Percentiles rank a stretch among this genome's conserved stretches.
Conservation (phyloP, 2,888 invertebrate genomes). For the Leptarthrus brevirostris region DNA sequence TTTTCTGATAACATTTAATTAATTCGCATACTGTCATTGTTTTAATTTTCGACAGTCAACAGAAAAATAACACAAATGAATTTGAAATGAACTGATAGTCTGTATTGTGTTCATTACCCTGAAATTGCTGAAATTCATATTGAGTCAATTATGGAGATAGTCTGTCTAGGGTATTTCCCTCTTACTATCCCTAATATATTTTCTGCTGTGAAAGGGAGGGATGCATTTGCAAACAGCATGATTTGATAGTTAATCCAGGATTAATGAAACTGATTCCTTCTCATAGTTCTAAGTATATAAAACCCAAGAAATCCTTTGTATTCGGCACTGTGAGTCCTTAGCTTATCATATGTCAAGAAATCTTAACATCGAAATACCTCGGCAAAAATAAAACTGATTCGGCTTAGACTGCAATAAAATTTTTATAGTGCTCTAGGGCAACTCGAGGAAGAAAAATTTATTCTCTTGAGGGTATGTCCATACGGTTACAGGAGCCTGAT, state of each 20-base stretch:
- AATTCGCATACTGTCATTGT: too few species aligned
- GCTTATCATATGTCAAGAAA: neutral
- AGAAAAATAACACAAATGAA: too few species aligned
- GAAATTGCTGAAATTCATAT: too few species aligned
- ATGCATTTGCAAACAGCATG: too few species aligned
- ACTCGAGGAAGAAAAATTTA: neutral
- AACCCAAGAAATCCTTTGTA: neutral
- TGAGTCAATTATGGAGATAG: too few species aligned
- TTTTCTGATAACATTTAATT: too few species aligned
- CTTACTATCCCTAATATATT: too few species aligned
- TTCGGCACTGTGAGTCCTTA: neutral
- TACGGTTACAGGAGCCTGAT: conserved; percentile 11
- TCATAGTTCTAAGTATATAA: neutral
- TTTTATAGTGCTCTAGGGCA: neutral
- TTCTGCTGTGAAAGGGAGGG: too few species aligned
- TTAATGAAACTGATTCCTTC: conserved; percentile 56
- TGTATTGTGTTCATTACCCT: too few species aligned
- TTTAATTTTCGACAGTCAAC: too few species aligned
- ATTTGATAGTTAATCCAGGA: conserved; percentile 54
- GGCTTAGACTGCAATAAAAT: neutral
- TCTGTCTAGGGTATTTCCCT: too few species aligned
- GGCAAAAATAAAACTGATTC: neutral
- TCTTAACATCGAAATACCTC: neutral
- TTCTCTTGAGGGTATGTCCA: neutral
- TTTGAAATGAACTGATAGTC: too few species aligned